Evolutionary conservation across 2,797 vertebrate genomes (phyloP), one percentile per base, ranked within the genome.

Genomic region (Centropyge bicolor): DNA sequence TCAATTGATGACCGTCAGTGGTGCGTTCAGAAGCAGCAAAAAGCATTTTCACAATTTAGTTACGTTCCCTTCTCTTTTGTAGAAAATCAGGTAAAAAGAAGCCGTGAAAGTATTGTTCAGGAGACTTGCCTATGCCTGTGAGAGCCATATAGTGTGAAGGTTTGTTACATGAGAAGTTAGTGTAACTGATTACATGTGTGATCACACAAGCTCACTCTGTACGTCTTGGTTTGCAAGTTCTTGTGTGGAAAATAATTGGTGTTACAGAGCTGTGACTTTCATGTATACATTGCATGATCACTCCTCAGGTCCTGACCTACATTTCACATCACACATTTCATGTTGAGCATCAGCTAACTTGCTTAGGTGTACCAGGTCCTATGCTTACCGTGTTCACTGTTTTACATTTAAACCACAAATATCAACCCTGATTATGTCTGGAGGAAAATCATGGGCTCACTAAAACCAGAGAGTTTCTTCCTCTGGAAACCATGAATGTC

Each of bases 121-220:
- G 10, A 57, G 46, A 38, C 16, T 27, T 57, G 2, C 16, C 17
- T 22, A 1, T 41, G 4, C 20, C 19, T 62, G 2, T n/a, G 13
- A 11, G 17, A 27, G 41, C 54, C 19, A 51, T 19, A 51, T 3
- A 54, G 14, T 36, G 14, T 49, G 14, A 41, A 52, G 19, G 13
- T 67, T 40, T 45, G 12, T 83, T n/a, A 66, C 9, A 27, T 56
- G 48, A 66, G 22, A 71, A 8, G 13, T 52, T 74, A 75, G 38
- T 76, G 51, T 45, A 67, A 81, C 66, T 36, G 48, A 64, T 56
- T 20, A 16, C 13, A 35, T 59, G 31, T 36, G 8, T 61, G n/a
- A 31, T 31, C 0, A 48, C 19, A 31, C 27, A 31, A 31, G 27
- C 27, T 10, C 2, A 16, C 22, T 14, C 8, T 40, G 1, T 17